Evolutionary conservation across 2,797 vertebrate species (phyloP), one percentile per base, ranked within the genome.

Genomic region (Bradypodion pumilum): DNA sequence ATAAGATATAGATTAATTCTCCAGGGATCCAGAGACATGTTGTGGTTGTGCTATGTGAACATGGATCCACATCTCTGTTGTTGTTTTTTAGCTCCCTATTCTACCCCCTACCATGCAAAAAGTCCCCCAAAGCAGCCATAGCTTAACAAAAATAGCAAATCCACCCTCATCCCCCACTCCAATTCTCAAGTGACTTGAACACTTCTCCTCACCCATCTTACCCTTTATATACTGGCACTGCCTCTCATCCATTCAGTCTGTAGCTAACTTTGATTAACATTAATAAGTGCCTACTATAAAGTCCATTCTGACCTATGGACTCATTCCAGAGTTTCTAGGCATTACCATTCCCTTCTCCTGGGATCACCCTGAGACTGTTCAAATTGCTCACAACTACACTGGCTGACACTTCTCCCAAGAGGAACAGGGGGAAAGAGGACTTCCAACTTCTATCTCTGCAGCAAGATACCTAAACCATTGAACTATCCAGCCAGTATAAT

Each of bases 1-100:
- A 82, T 84, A 79, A 84, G 59, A 56, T 56, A 74, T 74, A 85
- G 27, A 80, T 79, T 60, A 66, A 80, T 8, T 74, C 42, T 83
- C 46, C 15, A 21, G 81, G 62, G 62, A 75, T 44, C 25, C 35
- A 44, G 32, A 65, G 37, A 75, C 62, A 37, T 52, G n/a, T 52
- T 60, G 8, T 32, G 35, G 37, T 62, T 46, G 32, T 75, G 56
- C 37, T 84, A 25, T 29, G 37, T 85, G 66, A 72, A 66, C 35
- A 66, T 70, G 40, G 40, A 84, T 10, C 44, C 79, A 2, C 78
- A 5, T 78, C 82, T 81, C 87, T 74, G 85, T 80, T 81, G 21
- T 49, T 74, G 85, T 80, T 81, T 25, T 49, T 52, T 2, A 32
- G 2, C 56, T 21, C 52, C 23, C 32, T 68, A 42, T 1, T 78